Conservation (phyloP, 2,797 vertebrate species). For the Thunnus albacares region DNA sequence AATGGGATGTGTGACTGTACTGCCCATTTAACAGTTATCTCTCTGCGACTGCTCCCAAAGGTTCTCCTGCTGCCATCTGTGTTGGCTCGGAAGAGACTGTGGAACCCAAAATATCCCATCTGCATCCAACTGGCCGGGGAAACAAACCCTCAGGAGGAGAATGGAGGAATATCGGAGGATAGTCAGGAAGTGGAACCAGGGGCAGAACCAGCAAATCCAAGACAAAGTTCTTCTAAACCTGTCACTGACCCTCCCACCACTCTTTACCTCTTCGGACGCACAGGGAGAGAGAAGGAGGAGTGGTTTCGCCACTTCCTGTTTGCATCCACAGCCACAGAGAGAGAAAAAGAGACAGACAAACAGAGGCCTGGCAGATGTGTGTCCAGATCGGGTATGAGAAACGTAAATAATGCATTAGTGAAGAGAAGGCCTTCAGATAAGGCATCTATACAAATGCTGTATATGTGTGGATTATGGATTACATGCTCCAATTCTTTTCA, state of each 20-base stretch:
- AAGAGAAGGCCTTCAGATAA: conserved; percentile 49
- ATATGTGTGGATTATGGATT: conserved; percentile 79
- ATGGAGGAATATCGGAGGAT: conserved; percentile 33
- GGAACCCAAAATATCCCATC: conserved; percentile 96
- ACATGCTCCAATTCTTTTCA: conserved; percentile 72
- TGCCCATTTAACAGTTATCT: conserved; percentile 4
- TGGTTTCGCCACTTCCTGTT: conserved; percentile 89
- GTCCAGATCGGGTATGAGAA: conserved; percentile 80
- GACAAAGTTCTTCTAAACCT: conserved; percentile 44
- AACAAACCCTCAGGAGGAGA: conserved; percentile 23
- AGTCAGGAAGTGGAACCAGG: conserved; percentile 42
- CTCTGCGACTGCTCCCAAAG: conserved; percentile 73
- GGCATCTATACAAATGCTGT: conserved; percentile 52
- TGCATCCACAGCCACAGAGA: conserved; percentile 76
- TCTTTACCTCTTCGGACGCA: conserved; percentile 91
- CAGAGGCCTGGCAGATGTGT: conserved; percentile 61
- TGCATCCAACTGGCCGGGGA: conserved; percentile 85
- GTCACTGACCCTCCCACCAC: conserved; percentile 53
- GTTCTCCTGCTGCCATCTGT: conserved; percentile 88
- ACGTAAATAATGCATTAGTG: conserved; percentile 65
- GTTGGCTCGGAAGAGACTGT: conserved; percentile 90
- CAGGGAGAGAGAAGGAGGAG: conserved; percentile 93
- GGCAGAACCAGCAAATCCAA: conserved; percentile 24
- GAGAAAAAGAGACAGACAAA: conserved; percentile 49
- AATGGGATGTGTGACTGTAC: conserved; percentile 4